Evolutionary conservation across 2,113 vertebrate species (phyloP), one percentile per base, ranked within the genome.

Genomic region (Sisor rabdophorus): DNA sequence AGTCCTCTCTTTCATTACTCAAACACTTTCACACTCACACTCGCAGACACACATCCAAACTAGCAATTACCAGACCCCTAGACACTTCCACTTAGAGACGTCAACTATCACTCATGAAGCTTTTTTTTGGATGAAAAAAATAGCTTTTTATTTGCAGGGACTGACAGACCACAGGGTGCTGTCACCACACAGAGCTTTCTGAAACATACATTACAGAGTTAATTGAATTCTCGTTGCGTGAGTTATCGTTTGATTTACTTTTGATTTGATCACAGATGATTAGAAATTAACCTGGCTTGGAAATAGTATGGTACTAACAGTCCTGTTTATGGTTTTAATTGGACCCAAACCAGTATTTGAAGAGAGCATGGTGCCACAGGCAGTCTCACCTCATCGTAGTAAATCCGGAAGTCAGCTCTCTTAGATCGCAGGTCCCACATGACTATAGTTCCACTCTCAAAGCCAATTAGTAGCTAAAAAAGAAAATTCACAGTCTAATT

Each of bases 361-460:
- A 48, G 11, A 47, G 16, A 26, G 22, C n/a, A 59, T 59, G 36
- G 16, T 59, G 40, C 9, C 17, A 74, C n/a, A 59, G 12, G 44
- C 26, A 19, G 52, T 47, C 89, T 95, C 87, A 99, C 97, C 95
- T 99, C 97, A 89, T 98, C 96, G 47, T 99, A 99, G 88, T 98
- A 97, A 87, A 97, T 92, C 86, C 97, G 93, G 85, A 99, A 88
- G 79, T 99, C 97, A 1, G 94, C 95, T 89, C 95, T 94, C 90
- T 99, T 99, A 76, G 85, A 93, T 82, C 95, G 88, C 48, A 99
- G 90, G 81, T 99, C 97, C 97, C 96, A 99, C 83, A 98, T 90
- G 19, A 99, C 95, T 0, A 99, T 90, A 4, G 95, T 98, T 53
- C 97, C 97, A 30, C 94, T 96, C 91, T 99, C 97, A 88, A 97